phyloP scores from a whole-genome alignment of 2,888 invertebrate species.

The Boloria euphrosyne region DNA sequence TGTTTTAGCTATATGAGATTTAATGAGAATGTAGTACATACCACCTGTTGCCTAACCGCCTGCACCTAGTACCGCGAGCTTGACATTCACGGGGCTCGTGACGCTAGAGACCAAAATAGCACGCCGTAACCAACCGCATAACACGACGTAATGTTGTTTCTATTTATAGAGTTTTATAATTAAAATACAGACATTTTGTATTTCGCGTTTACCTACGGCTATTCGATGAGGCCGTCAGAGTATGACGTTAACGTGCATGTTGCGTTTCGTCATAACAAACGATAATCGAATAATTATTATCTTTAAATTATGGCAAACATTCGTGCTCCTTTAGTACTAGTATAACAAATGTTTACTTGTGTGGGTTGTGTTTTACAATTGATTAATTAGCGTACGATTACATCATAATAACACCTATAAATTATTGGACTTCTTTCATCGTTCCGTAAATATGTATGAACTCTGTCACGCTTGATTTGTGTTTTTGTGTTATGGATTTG shows the following conservation, averaged over 20 bases:
- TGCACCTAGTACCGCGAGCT: constrained; percentile 72
- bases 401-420: no score
- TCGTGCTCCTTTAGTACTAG: constrained; percentile 13
- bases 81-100: constrained; percentile 78
- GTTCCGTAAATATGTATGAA: constrained; percentile 2
- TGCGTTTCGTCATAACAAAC: constrained; percentile 41
- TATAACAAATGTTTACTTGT: background rate
- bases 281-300: constrained; percentile 40
- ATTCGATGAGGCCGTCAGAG: constrained; percentile 53
- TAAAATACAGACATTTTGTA: constrained; percentile 70
- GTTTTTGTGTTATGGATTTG: background rate
- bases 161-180: constrained; percentile 77
- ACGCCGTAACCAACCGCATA: constrained; percentile 76
- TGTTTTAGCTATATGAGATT: constrained; percentile 35
- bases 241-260: constrained; percentile 48
- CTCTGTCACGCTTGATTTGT: background rate
- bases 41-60: constrained; percentile 73
- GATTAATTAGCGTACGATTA: background rate
- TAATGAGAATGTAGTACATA: constrained; percentile 54
- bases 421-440: no score
- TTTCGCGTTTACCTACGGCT: constrained; percentile 63
- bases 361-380: constrained; percentile 13
- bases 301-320: constrained; percentile 25
- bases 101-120: constrained; percentile 75
- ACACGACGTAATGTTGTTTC: constrained; percentile 74